phyloP scores from a whole-genome alignment of 1,140 invertebrate species.

The Drosophila arizonae region DNA sequence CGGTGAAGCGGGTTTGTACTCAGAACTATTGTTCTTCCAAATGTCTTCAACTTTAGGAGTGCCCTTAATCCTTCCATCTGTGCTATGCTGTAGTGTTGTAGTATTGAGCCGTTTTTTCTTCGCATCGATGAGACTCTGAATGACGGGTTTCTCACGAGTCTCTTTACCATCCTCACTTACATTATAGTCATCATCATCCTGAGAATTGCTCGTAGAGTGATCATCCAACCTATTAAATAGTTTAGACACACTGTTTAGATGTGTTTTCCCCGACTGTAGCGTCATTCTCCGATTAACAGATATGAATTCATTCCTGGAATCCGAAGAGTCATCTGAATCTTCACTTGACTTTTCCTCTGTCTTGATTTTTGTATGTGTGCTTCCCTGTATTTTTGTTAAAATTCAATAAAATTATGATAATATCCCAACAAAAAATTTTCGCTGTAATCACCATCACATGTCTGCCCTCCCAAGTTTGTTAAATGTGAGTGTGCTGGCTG shows the following conservation, averaged over 20 bases:
- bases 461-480: not conserved
- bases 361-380: conserved; percentile 43
- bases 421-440: not conserved
- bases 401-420: conserved; percentile 21
- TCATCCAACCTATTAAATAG: conserved; percentile 64
- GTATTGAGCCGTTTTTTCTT: conserved; percentile 53
- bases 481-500: conserved; percentile 8
- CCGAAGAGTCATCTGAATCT: conserved; percentile 74
- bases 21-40: conserved; percentile 70
- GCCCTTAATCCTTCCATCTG: conserved; percentile 17
- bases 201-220: conserved; percentile 70
- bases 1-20: conserved; percentile 68
- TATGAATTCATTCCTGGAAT: conserved; percentile 62
- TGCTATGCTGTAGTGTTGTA: not conserved
- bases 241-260: conserved; percentile 59
- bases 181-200: conserved; percentile 69
- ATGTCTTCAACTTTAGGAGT: conserved; percentile 64
- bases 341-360: conserved; percentile 71
- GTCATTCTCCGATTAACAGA: conserved; percentile 41
- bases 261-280: conserved; percentile 22
- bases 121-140: conserved; percentile 56
- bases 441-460: not conserved
- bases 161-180: conserved; percentile 43
- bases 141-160: conserved; percentile 38
- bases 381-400: conserved; percentile 49